Base-by-base conservation (phyloP, 1,140 invertebrate species). In the Drosophila persimilis region DNA sequence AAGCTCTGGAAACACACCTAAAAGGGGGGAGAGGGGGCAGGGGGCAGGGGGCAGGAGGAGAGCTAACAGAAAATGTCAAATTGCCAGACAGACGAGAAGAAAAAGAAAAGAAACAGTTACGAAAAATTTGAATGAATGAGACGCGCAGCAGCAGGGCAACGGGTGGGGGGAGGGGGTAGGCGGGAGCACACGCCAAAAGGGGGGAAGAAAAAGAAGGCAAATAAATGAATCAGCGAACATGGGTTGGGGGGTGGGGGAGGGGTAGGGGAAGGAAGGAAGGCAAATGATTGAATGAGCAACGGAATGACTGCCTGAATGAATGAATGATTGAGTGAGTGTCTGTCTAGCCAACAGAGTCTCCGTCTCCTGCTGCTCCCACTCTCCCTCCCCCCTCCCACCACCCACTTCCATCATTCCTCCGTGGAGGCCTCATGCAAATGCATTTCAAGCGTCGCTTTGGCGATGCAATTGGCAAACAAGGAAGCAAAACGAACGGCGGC, bases 381-480 rank as follows among this genome's bases (percentile, higher is more conserved):
- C 57, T 15, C 22, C 45, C 59, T 70, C 29, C 15, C 20, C 52
- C 29, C 20, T 15, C 26, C 59, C 39, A 64, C 15, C 29, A 26
- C 26, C 44, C 8, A 20, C 7, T 6, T 17, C 29, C 9, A 48
- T 17, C 45, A 22, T 39, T 39, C 35, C 35, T 39, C 11, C 35
- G 13, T 39, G 35, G 35, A 39, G 35, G 11, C 35, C 35, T 39
- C 59, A 83, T 85, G 76, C 76, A 83, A 83, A 85, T 75, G 77
- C 65, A 74, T 47, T 67, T 55, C 52, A 52, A 59, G 35, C 11
- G 67, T 64, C 80, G 48, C 62, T 81, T 39, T 81, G 73, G 47
- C 69, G 83, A 83, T 83, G 73, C 67, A 77, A 83, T 74, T 78
- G 79, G 74, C 69, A 77, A 84, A 84, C 80, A 85, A 84, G 80